Evolutionary conservation across 2,113 vertebrate genomes (phyloP), one percentile per base, ranked within the genome.

Genomic region (Crypturellus undulatus): DNA sequence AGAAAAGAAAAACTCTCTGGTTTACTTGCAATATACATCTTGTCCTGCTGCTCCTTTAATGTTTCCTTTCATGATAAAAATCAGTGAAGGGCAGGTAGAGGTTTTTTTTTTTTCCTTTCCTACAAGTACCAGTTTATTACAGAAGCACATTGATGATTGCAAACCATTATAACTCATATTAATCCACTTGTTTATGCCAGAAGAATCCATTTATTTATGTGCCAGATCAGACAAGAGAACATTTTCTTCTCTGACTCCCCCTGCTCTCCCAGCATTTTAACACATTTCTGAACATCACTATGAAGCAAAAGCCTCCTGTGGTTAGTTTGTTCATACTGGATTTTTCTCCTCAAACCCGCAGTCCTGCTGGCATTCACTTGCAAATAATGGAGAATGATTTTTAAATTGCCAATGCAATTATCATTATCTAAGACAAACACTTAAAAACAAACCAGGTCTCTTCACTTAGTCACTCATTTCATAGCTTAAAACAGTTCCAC

Each of bases 1-100:
- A 98, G 96, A 98, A 98, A 98, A 98, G 93, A 98, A 97, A 98
- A 87, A 81, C 96, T 97, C 96, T 97, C 98, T 96, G 93, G 83
- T 98, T 97, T 98, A 97, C 97, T 94, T 97, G 96, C 96, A 98
- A 98, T 96, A 96, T 97, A 96, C 94, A 94, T 97, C 97, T 98
- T 98, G 95, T 98, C 96, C 97, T 97, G 93, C 95, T 88, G 90
- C 96, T 95, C 90, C 96, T 98, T 98, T 98, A 97, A 98, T 98
- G 97, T 97, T 97, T 97, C 86, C 96, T 98, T 98, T 97, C 97
- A 98, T 97, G 94, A 95, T 93, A 90, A 95, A 87, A 95, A 93
- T 94, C 91, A 95, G 94, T 97, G 97, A 98, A 98, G 97, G 98
- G 96, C 94, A 96, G 96, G 93, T 97, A 94, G 67, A 95, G 97